Percentiles rank a stretch among this genome's conserved stretches.
These are phyloP conservation scores for Calameuta pallipes DNA, from an alignment of 2,888 invertebrate genomes.

Conservation along the genomic window DNA sequence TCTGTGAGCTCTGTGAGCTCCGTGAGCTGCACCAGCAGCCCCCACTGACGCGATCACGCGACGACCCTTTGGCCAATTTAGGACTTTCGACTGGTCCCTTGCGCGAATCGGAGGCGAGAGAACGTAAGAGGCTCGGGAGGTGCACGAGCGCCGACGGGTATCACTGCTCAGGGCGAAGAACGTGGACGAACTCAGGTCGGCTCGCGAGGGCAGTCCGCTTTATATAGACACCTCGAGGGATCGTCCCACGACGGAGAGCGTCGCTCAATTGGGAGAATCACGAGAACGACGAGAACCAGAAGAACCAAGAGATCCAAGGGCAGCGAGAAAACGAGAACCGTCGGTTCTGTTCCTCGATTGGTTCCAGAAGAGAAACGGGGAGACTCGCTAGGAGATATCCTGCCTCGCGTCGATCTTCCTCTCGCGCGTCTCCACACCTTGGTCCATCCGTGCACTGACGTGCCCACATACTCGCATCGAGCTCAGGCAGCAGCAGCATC, in stretches of 20 bases:
- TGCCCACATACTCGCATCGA: not conserved
- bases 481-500: not conserved
- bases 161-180: too few species aligned
- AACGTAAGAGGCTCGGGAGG: too few species aligned
- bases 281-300: constrained; percentile 23
- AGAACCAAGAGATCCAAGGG: constrained; percentile 14
- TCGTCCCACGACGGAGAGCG: constrained; percentile 53
- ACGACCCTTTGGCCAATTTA: too few species aligned
- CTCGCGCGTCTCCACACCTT: too few species aligned
- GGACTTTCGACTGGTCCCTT: too few species aligned
- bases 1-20: too few species aligned
- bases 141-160: too few species aligned
- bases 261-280: constrained; percentile 9
- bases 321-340: not conserved
- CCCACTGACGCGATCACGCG: too few species aligned
- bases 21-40: too few species aligned
- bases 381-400: not conserved
- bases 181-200: not conserved
- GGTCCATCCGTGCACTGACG: too few species aligned
- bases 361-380: constrained; percentile 7
- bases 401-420: not conserved
- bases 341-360: not conserved
- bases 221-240: constrained; percentile 5
- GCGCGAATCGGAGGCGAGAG: too few species aligned
- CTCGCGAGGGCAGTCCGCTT: not conserved